phyloP scores from a whole-genome alignment of 2,797 vertebrate species.

The Tympanoctomys barrerae region DNA sequence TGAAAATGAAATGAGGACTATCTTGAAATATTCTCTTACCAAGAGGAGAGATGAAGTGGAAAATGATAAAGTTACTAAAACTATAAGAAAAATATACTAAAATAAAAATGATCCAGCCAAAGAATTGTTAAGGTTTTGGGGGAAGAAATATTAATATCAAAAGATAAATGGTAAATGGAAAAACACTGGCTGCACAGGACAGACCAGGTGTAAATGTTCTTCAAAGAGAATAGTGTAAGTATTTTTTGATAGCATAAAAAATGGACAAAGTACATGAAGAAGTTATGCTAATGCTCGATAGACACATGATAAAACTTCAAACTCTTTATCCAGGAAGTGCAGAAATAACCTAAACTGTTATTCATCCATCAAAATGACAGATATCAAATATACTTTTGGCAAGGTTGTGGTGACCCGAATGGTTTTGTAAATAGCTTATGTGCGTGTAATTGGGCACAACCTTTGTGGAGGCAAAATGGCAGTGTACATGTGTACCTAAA shows the following conservation, averaged over 20 bases:
- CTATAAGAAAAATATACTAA: not conserved
- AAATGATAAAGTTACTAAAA: not conserved
- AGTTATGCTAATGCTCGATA: not conserved
- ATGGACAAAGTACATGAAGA: not conserved
- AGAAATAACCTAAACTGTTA: slow-evolving; percentile 24
- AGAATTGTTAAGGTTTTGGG: not conserved
- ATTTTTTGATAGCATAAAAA: not conserved
- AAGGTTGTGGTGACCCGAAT: not conserved
- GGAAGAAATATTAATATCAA: not conserved
- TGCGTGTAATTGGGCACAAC: not conserved
- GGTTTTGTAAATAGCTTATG: not conserved
- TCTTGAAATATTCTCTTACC: not conserved
- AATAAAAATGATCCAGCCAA: not conserved
- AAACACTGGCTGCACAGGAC: not conserved
- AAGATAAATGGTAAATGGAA: not conserved
- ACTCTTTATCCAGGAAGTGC: not conserved
- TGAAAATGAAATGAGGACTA: not conserved
- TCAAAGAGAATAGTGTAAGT: not conserved
- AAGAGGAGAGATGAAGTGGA: not conserved
- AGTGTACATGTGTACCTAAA: not conserved
- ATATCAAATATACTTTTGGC: slow-evolving; percentile 20
- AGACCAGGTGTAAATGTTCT: not conserved
- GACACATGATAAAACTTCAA: not conserved
- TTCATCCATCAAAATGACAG: not conserved
- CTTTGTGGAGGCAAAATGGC: not conserved